Evolutionary conservation across 2,888 invertebrate species (phyloP).

Genomic region (Papilio demoleus): DNA sequence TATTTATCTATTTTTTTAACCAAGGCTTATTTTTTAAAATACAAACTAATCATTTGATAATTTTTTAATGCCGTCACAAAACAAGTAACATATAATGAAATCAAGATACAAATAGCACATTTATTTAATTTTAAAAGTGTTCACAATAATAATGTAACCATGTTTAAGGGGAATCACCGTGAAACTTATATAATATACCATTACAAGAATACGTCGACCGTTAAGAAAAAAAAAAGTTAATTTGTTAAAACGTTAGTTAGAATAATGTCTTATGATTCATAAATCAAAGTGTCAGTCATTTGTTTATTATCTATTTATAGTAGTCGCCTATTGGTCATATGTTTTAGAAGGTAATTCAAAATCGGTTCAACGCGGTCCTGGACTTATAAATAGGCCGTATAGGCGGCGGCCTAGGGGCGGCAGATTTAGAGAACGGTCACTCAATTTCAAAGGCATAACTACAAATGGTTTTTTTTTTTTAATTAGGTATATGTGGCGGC

Average conservation of each 20-base stretch:
- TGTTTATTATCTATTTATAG: not conserved
- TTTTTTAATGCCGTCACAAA: not conserved
- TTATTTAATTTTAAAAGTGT: not conserved
- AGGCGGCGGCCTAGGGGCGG: no score
- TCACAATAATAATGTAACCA: not conserved
- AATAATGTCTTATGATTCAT: conserved; percentile 19
- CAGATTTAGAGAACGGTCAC: no score
- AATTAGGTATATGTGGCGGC: no score
- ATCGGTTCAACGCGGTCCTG: no score
- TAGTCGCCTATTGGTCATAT: no score
- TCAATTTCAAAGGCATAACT: no score
- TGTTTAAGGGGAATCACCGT: conserved; percentile 28
- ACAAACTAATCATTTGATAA: no score
- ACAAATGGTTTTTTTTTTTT: no score
- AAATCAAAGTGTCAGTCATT: not conserved
- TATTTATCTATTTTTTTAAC: no score
- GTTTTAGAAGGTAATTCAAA: no score
- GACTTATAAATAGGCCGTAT: no score
- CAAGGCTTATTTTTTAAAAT: no score
- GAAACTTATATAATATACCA: conserved; percentile 23
- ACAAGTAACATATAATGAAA: not conserved
- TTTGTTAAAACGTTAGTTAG: conserved; percentile 8
- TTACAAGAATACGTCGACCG: conserved; percentile 14
- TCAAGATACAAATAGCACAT: not conserved
- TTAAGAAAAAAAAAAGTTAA: conserved; percentile 30